These are phyloP conservation scores for Carassius carassius DNA, from an alignment of 2,113 vertebrate species.

Conservation along the genomic window DNA sequence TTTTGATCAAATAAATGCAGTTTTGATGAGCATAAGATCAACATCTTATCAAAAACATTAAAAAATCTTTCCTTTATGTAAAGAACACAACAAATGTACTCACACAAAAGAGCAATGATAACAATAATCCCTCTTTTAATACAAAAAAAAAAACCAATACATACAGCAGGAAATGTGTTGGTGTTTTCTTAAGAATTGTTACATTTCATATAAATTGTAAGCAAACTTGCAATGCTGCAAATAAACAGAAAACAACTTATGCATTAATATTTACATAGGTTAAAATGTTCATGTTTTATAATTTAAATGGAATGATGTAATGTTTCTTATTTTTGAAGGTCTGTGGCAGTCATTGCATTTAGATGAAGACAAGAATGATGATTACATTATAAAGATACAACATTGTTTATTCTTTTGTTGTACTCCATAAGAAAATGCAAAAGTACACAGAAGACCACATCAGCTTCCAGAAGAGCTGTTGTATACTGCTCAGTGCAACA, in stretches of 20 bases:
- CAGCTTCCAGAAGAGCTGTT: not conserved
- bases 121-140: not conserved
- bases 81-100: not conserved
- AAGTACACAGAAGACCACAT: not conserved
- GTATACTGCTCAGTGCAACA: not conserved
- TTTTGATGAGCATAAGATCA: not conserved
- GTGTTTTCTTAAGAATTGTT: not conserved
- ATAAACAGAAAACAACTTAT: not conserved
- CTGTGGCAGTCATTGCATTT: not conserved
- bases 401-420: not conserved
- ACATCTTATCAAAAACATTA: not conserved
- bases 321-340: not conserved
- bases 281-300: not conserved
- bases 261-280: not conserved
- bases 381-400: not conserved
- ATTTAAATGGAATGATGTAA: constrained; percentile 4
- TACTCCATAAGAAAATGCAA: not conserved
- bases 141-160: not conserved
- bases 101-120: not conserved
- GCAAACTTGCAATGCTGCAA: not conserved
- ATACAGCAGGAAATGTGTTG: not conserved
- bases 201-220: not conserved
- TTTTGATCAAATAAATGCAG: not conserved
- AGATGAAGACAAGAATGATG: not conserved
- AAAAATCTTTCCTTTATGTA: not conserved